Evolutionary conservation across 37 sponge, comb jelly and placozoan genomes (phyloP), one percentile per base, ranked within the genome.

Genomic region (Bolinopsis microptera): DNA sequence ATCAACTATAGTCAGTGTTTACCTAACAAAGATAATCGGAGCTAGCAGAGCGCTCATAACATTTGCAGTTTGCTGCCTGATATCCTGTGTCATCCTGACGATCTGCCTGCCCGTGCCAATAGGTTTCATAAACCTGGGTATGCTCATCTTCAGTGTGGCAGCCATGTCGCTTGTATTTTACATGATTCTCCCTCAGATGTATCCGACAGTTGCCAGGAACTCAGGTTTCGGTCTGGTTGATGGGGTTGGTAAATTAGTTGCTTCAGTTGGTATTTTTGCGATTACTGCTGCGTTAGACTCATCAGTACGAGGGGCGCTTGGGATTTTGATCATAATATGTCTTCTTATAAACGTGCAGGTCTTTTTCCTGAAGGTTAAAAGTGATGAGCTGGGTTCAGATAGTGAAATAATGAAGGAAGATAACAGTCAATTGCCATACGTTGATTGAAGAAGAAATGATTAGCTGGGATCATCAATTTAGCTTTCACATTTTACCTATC

Each of bases 121-220:
- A n/a, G 3, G 5, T 3, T 72, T 30, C 75, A 30, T 72, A 30
- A 30, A 30, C 75, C 13, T 72, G 22, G 75, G 75, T 8, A 3
- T 72, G 5, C 18, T 72, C 3, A 28, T 72, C 13, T 72, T 72
- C 26, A 72, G 31, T 72, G 31, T 72, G 5, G 26, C 75, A n/a
- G 26, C n/a, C n/a, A 72, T 72, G 75, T 72, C 75, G 3, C 31
- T 72, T 72, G 18, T 72, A 23, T 30, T 72, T 8, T 72, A 72
- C 75, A 72, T 72, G 75, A 21, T 72, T n/a, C 75, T 72, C 2
- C 75, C 75, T 28, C 75, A 72, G 26, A 30, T 72, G 75, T 72
- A 72, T n/a, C 75, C 75, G 26, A 72, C 75, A n/a, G 31, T 72
- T n/a, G 75, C 26, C 5, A 72, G 75, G 26, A 72, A 72, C 75